Conservation (phyloP, 2,888 invertebrate genomes). For the Pandemis heparana region DNA sequence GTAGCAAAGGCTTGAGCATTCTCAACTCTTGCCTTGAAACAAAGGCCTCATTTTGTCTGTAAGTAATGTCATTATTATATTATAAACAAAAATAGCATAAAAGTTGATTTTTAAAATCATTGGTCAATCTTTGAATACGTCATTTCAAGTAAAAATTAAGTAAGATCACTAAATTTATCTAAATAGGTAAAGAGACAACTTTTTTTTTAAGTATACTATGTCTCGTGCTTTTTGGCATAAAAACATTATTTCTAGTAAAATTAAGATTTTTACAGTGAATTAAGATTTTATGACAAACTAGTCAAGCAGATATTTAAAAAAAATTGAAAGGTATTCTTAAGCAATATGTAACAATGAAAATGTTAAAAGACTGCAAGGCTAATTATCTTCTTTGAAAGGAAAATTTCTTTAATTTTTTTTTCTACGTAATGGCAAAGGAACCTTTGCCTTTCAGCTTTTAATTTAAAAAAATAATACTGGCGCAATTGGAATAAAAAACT, state of each 20-base stretch:
- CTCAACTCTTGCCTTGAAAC: background rate
- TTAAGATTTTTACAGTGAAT: too few species aligned
- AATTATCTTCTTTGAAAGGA: too few species aligned
- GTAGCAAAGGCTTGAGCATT: too few species aligned
- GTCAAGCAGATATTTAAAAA: too few species aligned
- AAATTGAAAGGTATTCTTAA: too few species aligned
- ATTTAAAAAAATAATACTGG: background rate
- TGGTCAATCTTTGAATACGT: background rate
- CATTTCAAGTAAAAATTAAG: background rate
- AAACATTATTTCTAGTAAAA: background rate
- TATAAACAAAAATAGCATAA: background rate
- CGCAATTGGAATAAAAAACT: background rate
- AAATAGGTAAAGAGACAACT: background rate
- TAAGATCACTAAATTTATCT: background rate
- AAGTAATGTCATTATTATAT: too few species aligned
- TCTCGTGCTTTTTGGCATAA: background rate
- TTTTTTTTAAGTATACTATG: background rate
- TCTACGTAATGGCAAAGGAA: background rate
- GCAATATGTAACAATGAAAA: too few species aligned
- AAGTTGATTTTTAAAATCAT: slow-evolving; percentile 4
- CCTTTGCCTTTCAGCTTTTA: background rate
- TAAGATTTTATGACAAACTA: too few species aligned
- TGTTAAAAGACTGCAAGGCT: too few species aligned
- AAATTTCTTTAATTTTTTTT: background rate
- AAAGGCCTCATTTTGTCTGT: too few species aligned